phyloP scores from a whole-genome alignment of 92 coral and sea anemone genomes.

The Zoanthus gigantus region DNA sequence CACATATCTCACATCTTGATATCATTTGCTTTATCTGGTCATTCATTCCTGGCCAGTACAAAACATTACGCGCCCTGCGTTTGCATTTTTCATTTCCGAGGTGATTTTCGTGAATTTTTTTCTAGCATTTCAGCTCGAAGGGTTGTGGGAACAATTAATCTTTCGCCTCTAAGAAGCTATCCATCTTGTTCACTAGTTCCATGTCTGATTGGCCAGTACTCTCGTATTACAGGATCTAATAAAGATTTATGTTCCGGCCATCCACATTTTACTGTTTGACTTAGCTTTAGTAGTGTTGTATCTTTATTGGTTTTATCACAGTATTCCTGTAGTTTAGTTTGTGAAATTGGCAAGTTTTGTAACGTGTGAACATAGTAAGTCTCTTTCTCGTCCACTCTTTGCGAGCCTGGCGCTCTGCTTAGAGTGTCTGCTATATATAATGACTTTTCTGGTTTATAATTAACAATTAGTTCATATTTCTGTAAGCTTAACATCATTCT shows the following conservation, averaged over 20 bases:
- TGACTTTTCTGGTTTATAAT: constrained; percentile 50
- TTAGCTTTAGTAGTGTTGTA: constrained; percentile 37
- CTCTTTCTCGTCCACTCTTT: not conserved
- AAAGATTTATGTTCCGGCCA: constrained; percentile 46
- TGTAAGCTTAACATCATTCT: constrained; percentile 61
- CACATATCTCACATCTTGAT: constrained; percentile 34
- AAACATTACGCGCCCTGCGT: constrained; percentile 55
- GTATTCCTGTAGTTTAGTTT: constrained; percentile 45
- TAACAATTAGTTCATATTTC: constrained; percentile 42
- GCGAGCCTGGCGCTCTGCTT: constrained; percentile 56
- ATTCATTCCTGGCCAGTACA: constrained; percentile 54
- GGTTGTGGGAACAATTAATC: constrained; percentile 49
- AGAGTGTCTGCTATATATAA: constrained; percentile 43
- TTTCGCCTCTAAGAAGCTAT: constrained; percentile 46
- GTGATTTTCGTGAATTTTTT: constrained; percentile 53
- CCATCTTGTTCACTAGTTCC: constrained; percentile 53
- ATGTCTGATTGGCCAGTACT: constrained; percentile 44
- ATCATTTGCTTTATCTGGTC: constrained; percentile 24
- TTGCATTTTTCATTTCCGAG: constrained; percentile 57
- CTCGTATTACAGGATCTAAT: constrained; percentile 29
- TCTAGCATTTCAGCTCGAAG: constrained; percentile 44
- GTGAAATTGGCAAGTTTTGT: constrained; percentile 53
- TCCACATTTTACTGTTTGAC: constrained; percentile 36
- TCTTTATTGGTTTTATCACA: constrained; percentile 45
- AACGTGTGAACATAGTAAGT: constrained; percentile 21